Percentiles rank a stretch among this genome's conserved stretches.
phyloP scores from a whole-genome alignment of 2,113 vertebrate genomes.

The Anhinga rufa region DNA sequence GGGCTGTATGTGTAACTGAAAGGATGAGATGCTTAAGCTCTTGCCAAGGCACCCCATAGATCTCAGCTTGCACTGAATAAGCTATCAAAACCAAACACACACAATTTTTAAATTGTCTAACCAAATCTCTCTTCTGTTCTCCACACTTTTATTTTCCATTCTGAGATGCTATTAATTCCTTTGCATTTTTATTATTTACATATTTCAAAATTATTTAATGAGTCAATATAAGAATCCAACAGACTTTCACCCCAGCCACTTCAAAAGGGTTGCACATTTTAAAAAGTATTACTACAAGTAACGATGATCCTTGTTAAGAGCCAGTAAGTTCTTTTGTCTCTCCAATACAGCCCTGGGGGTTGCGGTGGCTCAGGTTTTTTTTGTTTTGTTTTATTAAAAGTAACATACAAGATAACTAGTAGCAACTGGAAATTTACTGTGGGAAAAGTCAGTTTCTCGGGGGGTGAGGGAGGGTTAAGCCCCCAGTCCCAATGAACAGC shows the following conservation, averaged over 20 bases:
- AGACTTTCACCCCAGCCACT: neutral
- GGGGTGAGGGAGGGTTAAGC: neutral
- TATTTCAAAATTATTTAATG: neutral
- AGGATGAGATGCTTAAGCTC: neutral
- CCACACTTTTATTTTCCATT: neutral
- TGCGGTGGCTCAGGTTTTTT: neutral
- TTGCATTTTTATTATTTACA: neutral
- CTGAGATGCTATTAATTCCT: neutral
- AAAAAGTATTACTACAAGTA: neutral
- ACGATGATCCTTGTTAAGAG: neutral
- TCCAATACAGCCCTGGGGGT: neutral
- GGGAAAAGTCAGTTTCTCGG: neutral
- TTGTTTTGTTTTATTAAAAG: neutral
- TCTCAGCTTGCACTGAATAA: neutral
- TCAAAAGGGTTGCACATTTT: neutral
- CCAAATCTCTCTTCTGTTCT: neutral
- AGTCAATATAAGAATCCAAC: neutral
- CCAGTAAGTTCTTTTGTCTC: neutral
- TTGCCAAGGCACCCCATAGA: neutral
- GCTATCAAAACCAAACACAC: neutral
- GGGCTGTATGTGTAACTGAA: neutral
- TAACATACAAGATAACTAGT: neutral
- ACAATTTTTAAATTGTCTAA: neutral
- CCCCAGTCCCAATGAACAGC: neutral
- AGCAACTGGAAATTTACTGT: neutral